phyloP scores from a whole-genome alignment of 1,140 invertebrate genomes.

The Ruditapes philippinarum region DNA sequence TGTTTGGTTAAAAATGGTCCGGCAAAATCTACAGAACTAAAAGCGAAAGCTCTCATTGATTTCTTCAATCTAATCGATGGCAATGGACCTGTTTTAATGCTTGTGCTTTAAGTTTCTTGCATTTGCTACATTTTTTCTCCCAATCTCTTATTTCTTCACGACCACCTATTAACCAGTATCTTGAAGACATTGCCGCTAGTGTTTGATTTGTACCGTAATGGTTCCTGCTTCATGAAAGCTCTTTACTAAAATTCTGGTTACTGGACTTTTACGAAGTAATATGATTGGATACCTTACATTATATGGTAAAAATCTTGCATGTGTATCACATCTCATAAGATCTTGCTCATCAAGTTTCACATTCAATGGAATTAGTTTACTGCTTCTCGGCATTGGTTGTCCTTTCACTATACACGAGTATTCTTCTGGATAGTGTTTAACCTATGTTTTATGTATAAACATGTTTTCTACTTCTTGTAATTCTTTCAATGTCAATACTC shows the following conservation, averaged over 20 bases:
- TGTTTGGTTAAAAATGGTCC: slow-evolving; percentile 57
- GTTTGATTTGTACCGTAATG: slow-evolving; percentile 14
- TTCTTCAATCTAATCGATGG: slow-evolving; percentile 16
- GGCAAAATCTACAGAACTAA: slow-evolving; percentile 32
- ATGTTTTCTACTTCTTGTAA: not conserved
- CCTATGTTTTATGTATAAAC: not conserved
- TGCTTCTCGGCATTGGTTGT: not conserved
- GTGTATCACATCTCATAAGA: not conserved
- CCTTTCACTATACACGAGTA: not conserved
- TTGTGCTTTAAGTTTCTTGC: slow-evolving; percentile 24
- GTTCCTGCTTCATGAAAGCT: not conserved
- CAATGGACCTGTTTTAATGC: slow-evolving; percentile 34
- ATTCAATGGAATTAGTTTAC: slow-evolving; percentile 23
- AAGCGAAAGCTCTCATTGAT: slow-evolving; percentile 39
- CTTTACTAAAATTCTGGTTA: not conserved
- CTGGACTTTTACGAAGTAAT: not conserved
- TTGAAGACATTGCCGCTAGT: not conserved
- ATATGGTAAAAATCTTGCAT: slow-evolving; percentile 11
- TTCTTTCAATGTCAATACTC: not conserved
- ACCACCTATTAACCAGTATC: slow-evolving; percentile 8
- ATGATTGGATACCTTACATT: not conserved
- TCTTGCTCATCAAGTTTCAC: slow-evolving; percentile 49
- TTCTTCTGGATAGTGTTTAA: not conserved
- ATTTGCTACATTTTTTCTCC: slow-evolving; percentile 46
- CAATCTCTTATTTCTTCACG: slow-evolving; percentile 30